Percentiles rank a stretch among this genome's conserved stretches.
These are phyloP conservation scores for Podarcis muralis DNA, from an alignment of 2,113 vertebrate genomes.

Conservation along the genomic window DNA sequence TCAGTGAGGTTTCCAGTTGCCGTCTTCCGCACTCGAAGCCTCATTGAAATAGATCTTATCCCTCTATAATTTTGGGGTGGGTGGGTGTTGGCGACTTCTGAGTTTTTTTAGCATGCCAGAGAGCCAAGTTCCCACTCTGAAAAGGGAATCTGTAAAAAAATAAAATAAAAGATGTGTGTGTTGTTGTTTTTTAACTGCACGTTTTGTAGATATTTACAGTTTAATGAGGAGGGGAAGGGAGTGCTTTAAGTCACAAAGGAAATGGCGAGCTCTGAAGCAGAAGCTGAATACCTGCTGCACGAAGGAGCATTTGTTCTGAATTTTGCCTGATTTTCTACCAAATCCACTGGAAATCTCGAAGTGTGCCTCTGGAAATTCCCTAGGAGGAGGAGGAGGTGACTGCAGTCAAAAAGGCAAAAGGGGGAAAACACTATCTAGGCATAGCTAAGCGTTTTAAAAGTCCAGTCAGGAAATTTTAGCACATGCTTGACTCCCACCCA, in stretches of 20 bases:
- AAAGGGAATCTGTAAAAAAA: constrained; percentile 20
- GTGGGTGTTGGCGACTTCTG: neutral
- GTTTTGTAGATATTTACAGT: constrained; percentile 62
- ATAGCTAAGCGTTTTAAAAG: neutral
- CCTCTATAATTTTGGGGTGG: neutral
- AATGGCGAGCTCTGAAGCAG: constrained; percentile 64
- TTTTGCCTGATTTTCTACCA: constrained; percentile 80
- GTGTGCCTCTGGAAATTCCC: constrained; percentile 66
- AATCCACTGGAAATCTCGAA: constrained; percentile 48
- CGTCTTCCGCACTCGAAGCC: neutral
- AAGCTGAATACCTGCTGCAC: constrained; percentile 67
- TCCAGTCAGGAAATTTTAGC: neutral
- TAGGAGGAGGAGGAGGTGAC: constrained; percentile 64
- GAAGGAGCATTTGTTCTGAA: constrained; percentile 84
- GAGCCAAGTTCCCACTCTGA: neutral
- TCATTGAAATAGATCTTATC: neutral
- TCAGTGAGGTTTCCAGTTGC: neutral
- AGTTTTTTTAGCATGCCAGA: neutral
- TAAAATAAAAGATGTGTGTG: neutral
- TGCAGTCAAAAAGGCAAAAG: constrained; percentile 67
- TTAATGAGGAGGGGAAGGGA: constrained; percentile 67
- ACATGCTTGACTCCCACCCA: neutral
- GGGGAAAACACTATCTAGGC: neutral
- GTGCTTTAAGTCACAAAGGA: constrained; percentile 61
- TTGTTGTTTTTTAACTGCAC: neutral